Base-by-base conservation (phyloP, 2,888 invertebrate genomes). In the Orgyia antiqua region DNA sequence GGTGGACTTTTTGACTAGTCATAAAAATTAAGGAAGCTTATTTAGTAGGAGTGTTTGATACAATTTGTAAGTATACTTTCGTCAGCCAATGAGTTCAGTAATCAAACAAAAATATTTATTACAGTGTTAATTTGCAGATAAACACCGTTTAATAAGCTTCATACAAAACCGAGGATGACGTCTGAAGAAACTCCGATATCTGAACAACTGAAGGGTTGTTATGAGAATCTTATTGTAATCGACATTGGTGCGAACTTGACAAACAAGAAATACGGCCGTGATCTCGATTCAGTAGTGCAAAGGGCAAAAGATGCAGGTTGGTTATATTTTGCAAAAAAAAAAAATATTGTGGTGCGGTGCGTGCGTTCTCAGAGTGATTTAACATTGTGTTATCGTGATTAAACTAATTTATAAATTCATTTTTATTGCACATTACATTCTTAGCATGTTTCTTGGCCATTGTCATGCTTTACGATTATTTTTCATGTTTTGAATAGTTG, bases 191-290 rank as follows among this genome's bases (percentile, higher is more conserved):
- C 74, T 57, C 71, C 73, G 58, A 69, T 84, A 65, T 79, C 84
- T 40, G 83, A 83, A 52, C 73, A 84, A 62, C 64, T 94, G 91
- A 92, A 92, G 73, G 91, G 93, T 62, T 95, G 93, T 73, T 95
- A 94, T 70, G 95, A 96, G 77, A 95, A 95, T 86, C 93, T 97
- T 73, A 94, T 96, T 76, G 90, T 97, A 59, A 93, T 96, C 48
- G 97, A 97, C 82, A 92, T 95, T 49, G 96, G 96, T 58, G 96
- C 96, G 38, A 97, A 97, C 90, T 88, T 97, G 63, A 96, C 95
- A 13, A 96, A 96, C 82, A 96, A 96, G 79, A 97, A 97, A 80
- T 97, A 94, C 78, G 91, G 92, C 70, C 91, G 95, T 74, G 97
- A 97, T 88, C 89, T 97, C 69, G 96, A 97, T 83, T 93, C 94